Base-by-base conservation (phyloP, 92 coral and sea anemone genomes). In the Diadumene lineata region DNA sequence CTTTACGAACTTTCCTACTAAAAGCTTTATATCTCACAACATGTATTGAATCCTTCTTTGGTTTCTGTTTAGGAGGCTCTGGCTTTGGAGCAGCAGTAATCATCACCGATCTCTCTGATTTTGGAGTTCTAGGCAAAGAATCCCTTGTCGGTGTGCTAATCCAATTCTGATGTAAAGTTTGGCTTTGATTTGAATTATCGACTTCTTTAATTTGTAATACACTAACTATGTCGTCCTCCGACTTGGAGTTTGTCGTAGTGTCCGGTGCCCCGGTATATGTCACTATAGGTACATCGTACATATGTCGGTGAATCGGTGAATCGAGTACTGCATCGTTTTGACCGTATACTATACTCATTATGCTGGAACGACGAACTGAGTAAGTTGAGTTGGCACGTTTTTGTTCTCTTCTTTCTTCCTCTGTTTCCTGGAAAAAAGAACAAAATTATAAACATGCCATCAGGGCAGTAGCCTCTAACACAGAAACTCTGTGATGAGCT, bases 311-410 rank as follows among this genome's bases (percentile, higher is more conserved):
- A 46, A 57, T 31, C 0, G 80, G 7, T 0, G 78, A 84, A 58
- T 88, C 75, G 2, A 87, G 79, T 7, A 73, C 50, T 33, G 86
- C 53, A 43, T 78, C 90, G 27, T 57, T 72, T 60, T 82, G 80
- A 2, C 86, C 92, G 71, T 91, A 91, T 19, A 91, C 92, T 3
- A 91, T 73, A 28, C 84, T 80, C 65, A 91, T 68, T 13, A 87
- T 73, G 24, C 97, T 88, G 1, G 70, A 72, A 78, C 90, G 88
- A 38, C 87, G 87, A 56, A 90, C 62, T n/a, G 97, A 81, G 78
- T 77, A 87, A 0, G 85, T 50, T 0, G 88, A 84, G 8, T 78
- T 78, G 1, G 72, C 43, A 16, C 75, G 70, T 56, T 79, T 79
- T 48, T 89, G 79, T 56, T 57, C 50, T 31, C 27, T 50, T 33